Evolutionary conservation across 2,113 vertebrate species (phyloP).

Genomic region (Probosciger aterrimus): DNA sequence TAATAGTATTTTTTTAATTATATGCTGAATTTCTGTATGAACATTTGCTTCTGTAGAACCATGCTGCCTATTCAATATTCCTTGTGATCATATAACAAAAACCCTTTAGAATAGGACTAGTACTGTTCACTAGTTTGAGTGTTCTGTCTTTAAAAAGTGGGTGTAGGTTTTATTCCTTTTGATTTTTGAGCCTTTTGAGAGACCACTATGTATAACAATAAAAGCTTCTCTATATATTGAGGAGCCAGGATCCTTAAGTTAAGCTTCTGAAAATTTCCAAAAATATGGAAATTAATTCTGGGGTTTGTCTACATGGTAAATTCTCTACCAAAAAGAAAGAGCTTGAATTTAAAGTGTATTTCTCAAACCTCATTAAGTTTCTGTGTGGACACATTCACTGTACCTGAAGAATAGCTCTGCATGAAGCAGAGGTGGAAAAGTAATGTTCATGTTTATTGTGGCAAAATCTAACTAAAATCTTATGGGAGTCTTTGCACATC

Average conservation of each 20-base stretch:
- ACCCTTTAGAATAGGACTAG: not conserved
- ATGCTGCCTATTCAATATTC: not conserved
- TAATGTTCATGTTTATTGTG: not conserved
- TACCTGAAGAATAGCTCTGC: not conserved
- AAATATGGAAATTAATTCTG: not conserved
- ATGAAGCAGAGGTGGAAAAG: not conserved
- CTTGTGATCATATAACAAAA: not conserved
- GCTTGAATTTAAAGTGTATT: not conserved
- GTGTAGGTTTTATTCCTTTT: not conserved
- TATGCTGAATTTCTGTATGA: not conserved
- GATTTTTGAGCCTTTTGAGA: not conserved
- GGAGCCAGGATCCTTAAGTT: not conserved
- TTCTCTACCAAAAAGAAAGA: not conserved
- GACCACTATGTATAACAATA: not conserved
- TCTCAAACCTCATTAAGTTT: not conserved
- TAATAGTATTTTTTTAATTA: accelerated
- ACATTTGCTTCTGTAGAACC: not conserved
- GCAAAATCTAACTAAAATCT: not conserved
- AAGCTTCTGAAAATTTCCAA: not conserved
- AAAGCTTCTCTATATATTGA: not conserved
- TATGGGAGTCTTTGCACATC: not conserved
- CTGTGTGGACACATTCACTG: not conserved
- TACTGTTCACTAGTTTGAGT: not conserved
- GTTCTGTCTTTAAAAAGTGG: not conserved
- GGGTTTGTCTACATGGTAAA: not conserved